A percentile compares a stretch with the other conserved stretches of the same genome.
These are phyloP conservation scores for Megaustenia siamemsis DNA, from an alignment of 2,888 invertebrate genomes.

Conservation along the genomic window DNA sequence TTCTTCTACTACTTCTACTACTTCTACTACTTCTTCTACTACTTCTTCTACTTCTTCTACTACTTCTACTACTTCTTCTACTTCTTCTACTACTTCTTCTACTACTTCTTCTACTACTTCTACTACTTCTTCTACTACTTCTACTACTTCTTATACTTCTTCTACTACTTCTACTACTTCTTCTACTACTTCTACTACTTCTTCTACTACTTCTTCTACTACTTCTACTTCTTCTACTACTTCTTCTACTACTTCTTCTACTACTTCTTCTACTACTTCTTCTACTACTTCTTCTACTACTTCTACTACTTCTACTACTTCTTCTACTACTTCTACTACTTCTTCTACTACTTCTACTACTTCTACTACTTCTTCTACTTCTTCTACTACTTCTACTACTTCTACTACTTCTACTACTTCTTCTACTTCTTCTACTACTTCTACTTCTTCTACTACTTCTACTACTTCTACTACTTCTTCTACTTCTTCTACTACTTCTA, in stretches of 20 bases:
- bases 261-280: conserved; percentile 21
- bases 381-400: conserved; percentile 35
- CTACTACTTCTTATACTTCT: no score
- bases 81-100: conserved; percentile 26
- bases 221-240: conserved; percentile 31
- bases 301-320: conserved; percentile 22
- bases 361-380: conserved; percentile 33
- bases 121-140: conserved; percentile 34
- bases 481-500: conserved; percentile 37
- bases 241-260: conserved; percentile 22
- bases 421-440: conserved; percentile 33
- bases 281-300: conserved; percentile 36
- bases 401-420: conserved; percentile 29
- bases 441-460: conserved; percentile 38
- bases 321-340: conserved; percentile 35
- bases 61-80: not conserved
- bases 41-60: not conserved
- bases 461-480: conserved; percentile 25
- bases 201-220: conserved; percentile 28
- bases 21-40: not conserved
- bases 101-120: conserved; percentile 36
- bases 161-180: conserved; percentile 24
- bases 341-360: conserved; percentile 33
- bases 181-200: conserved; percentile 29
- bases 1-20: not conserved